Evolutionary conservation across 2,113 vertebrate genomes (phyloP).

Genomic region (Cyanoderma ruficeps): DNA sequence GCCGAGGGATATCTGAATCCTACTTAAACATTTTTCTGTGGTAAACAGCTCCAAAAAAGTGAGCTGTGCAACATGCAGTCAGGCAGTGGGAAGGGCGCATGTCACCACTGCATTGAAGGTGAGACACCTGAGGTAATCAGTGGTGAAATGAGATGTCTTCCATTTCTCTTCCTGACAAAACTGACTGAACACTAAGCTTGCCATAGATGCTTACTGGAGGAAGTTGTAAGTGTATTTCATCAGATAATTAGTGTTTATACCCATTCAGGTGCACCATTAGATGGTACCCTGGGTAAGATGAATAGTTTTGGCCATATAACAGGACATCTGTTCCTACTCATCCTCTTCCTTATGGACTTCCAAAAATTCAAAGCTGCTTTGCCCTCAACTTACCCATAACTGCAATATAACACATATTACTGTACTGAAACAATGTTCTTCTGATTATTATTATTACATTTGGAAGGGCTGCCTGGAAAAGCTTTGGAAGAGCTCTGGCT

Average conservation of each 20-base stretch:
- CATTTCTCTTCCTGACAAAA: background rate
- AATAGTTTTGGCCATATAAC: background rate
- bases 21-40: constrained; percentile 48
- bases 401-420: too few species aligned
- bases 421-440: background rate
- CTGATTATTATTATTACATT: too few species aligned
- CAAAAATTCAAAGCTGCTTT: background rate
- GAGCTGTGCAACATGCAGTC: background rate
- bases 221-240: background rate
- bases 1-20: constrained; percentile 42
- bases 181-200: background rate
- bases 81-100: background rate
- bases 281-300: background rate
- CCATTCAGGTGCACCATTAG: background rate
- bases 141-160: background rate
- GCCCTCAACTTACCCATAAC: background rate
- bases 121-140: background rate
- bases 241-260: background rate
- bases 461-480: background rate
- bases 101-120: background rate
- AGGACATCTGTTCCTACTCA: accelerated
- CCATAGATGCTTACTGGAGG: background rate
- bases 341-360: background rate
- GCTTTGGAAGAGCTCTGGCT: background rate
- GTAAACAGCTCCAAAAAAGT: constrained; percentile 16